Conservation (phyloP, 2,888 invertebrate genomes). For the Oligia latruncula region DNA sequence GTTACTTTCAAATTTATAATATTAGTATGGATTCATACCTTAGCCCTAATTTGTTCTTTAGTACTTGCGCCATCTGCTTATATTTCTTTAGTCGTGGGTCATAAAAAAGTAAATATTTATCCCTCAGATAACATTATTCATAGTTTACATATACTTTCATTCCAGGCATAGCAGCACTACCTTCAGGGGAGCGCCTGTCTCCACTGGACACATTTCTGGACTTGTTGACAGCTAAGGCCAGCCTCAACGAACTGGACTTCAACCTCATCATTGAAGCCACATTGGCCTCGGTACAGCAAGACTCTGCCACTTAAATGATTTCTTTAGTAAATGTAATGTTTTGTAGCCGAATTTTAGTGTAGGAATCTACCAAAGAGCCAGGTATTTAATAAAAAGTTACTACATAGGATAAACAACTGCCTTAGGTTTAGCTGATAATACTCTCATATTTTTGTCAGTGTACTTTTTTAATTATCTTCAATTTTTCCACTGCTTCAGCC, state of each 20-base stretch:
- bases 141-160: not conserved
- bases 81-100: not conserved
- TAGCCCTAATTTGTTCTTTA: not conserved
- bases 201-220: slow-evolving; percentile 96
- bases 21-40: not conserved
- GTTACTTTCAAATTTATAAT: not conserved
- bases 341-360: slow-evolving; percentile 44
- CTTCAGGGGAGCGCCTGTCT: slow-evolving; percentile 93
- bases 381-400: slow-evolving; percentile 43
- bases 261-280: slow-evolving; percentile 96
- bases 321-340: slow-evolving; percentile 10
- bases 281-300: slow-evolving; percentile 88
- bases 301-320: slow-evolving; percentile 68
- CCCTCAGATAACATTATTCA: not conserved
- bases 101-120: not conserved
- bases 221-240: slow-evolving; percentile 96
- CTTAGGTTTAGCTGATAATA: slow-evolving; percentile 8
- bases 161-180: slow-evolving; percentile 92
- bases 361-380: slow-evolving; percentile 45
- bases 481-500: not conserved
- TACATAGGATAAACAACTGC: slow-evolving; percentile 25
- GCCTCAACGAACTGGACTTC: slow-evolving; percentile 95
- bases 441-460: not conserved
- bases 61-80: not conserved
- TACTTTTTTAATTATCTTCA: not conserved